Base-by-base conservation (phyloP, 2,797 vertebrate genomes). In the Dendrocincla tyrannina region DNA sequence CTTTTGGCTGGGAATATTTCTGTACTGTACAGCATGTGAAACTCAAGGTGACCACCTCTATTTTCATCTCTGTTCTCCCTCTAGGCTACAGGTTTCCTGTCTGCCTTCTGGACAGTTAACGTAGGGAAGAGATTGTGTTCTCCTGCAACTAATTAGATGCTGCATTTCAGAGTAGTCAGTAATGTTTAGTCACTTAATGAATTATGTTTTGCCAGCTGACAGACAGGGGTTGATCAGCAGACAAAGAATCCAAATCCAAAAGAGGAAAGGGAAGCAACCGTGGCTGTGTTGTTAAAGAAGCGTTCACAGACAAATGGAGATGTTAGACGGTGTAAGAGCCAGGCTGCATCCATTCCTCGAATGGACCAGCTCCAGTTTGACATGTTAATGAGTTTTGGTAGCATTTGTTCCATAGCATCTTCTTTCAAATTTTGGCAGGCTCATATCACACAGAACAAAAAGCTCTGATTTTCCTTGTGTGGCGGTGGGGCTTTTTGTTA, bases 401-500 rank as follows among this genome's bases (percentile, higher is more conserved):
- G 46, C n/a, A n/a, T 63, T 91, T 85, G 39, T 69, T 92, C 59
- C 70, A 55, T 23, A 86, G 35, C 55, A 18, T 46, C n/a, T 58
- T 75, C 33, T 60, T 86, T 58, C 60, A 73, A 89, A 81, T 70
- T 85, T 92, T 0, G 2, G 9, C 63, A 81, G 64, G 74, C 44
- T 91, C 49, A 24, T 64, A 66, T 72, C 33, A 20, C 11, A 1
- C 32, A 56, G 79, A 91, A 95, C 22, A 35, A 77, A 68, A 92
- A 41, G 30, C 63, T 85, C 79, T 10, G 46, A 42, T 79, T 88
- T 96, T 91, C 89, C 84, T 59, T 74, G 60, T 79, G 33, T 78
- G 10, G 67, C 56, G 39, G 62, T 70, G 67, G 89, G 90, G 70
- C 84, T 97, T 95, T 95, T 93, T 97, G 92, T 95, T 96, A 55